Base-by-base conservation (phyloP, 2,113 vertebrate genomes). In the Calypte anna region DNA sequence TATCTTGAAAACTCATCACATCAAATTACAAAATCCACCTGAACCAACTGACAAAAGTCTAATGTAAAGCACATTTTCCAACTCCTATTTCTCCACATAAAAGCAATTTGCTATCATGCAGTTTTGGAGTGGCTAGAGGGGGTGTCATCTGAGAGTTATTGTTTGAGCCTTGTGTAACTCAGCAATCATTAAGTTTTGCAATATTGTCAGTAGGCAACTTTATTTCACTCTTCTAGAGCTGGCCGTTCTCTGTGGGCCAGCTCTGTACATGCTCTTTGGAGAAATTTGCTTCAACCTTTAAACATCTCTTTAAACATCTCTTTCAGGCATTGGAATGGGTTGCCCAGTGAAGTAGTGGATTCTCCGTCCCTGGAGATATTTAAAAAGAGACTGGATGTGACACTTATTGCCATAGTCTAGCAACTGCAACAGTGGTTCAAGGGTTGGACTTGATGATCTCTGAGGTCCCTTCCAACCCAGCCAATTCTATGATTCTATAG, bases 231-330 rank as follows among this genome's bases (percentile, higher is more conserved):
- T 57, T 80, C 27, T 27, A 48, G 30, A 90, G 12, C 25, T 36
- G 30, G 36, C 6, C 22, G 48, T 25, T 94, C n/a, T 80, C 46
- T 25, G 19, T 16, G n/a, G 15, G 7, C 22, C 82, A 15, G 53
- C 4, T 36, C 43, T 75, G 0, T 30, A 24, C 63, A 17, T 3
- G 1, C 4, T 78, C 66, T 91, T 75, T 28, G 46, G 38, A 72
- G 50, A 91, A 79, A 91, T 86, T 74, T 92, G 22, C 50, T 89
- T 92, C 76, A 51, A 67, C 54, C 58, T 86, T 82, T 64, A 68
- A 76, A 22, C 2, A 14, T 50, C 40, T 87, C 36, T 73, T 74
- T 9, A 33, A 33, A 33, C 33, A 33, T 33, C 33, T 33, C 33
- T 33, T 33, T 33, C 33, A 33, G 33, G 33, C 33, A 33, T 33